phyloP scores from a whole-genome alignment of 2,797 vertebrate species.

The Selene dorsalis region DNA sequence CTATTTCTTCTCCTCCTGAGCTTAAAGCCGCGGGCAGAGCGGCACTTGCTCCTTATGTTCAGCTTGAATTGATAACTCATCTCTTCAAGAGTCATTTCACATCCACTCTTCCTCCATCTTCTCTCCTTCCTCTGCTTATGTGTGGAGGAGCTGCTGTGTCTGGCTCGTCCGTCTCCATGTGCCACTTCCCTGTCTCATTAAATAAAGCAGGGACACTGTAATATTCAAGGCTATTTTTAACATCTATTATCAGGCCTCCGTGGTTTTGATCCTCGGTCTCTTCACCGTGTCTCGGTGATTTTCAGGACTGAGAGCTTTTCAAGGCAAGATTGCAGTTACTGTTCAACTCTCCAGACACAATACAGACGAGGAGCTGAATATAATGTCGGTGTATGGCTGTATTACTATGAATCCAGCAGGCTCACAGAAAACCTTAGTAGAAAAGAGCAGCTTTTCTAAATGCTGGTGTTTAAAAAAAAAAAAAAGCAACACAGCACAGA shows the following conservation, averaged over 20 bases:
- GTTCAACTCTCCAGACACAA: slow-evolving; percentile 23
- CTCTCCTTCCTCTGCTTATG: not conserved
- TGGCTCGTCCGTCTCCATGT: slow-evolving; percentile 47
- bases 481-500: not conserved
- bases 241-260: slow-evolving; percentile 25
- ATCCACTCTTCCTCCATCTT: slow-evolving; percentile 26
- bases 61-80: slow-evolving; percentile 46
- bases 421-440: slow-evolving; percentile 33
- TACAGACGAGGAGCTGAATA: not conserved
- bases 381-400: slow-evolving; percentile 46
- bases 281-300: slow-evolving; percentile 14
- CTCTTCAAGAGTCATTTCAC: slow-evolving; percentile 54
- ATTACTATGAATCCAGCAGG: slow-evolving; percentile 30
- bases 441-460: slow-evolving; percentile 27
- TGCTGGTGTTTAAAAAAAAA: not conserved
- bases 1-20: slow-evolving; percentile 26
- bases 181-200: slow-evolving; percentile 8
- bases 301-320: slow-evolving; percentile 22
- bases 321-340: slow-evolving; percentile 17
- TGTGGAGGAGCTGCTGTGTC: slow-evolving; percentile 23
- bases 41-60: slow-evolving; percentile 52
- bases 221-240: slow-evolving; percentile 28
- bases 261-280: slow-evolving; percentile 12
- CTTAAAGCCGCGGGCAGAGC: slow-evolving; percentile 33
- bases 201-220: slow-evolving; percentile 23